phyloP scores from a whole-genome alignment of 1,140 invertebrate genomes.

The Psilanteris sp. region DNA sequence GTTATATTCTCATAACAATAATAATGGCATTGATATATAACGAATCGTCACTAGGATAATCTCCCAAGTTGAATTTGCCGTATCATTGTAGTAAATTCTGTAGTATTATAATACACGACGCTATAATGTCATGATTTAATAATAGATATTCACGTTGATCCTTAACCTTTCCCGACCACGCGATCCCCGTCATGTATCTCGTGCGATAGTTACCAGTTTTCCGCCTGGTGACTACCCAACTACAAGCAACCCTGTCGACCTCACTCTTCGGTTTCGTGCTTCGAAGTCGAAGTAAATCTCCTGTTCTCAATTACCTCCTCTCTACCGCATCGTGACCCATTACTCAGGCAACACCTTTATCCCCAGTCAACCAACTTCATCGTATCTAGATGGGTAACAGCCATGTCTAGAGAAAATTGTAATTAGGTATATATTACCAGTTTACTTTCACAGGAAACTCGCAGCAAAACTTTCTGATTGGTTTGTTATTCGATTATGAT shows the following conservation, averaged over 20 bases:
- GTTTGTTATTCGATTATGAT: slow-evolving; percentile 51
- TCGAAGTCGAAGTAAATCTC: slow-evolving; percentile 76
- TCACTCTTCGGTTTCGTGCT: slow-evolving; percentile 42
- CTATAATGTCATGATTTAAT: slow-evolving; percentile 55
- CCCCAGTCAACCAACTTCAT: slow-evolving; percentile 53
- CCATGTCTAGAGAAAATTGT: slow-evolving; percentile 50
- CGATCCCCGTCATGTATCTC: slow-evolving; percentile 53
- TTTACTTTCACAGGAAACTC: slow-evolving; percentile 48
- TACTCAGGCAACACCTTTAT: slow-evolving; percentile 68
- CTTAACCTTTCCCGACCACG: slow-evolving; percentile 56
- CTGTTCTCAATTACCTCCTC: slow-evolving; percentile 78
- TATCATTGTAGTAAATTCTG: slow-evolving; percentile 26
- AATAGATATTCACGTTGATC: slow-evolving; percentile 55
- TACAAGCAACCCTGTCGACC: slow-evolving; percentile 64
- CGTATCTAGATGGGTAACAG: slow-evolving; percentile 35
- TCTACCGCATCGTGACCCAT: slow-evolving; percentile 65
- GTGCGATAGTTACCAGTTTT: slow-evolving; percentile 62
- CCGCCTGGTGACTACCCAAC: slow-evolving; percentile 54
- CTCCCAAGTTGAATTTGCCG: slow-evolving; percentile 22
- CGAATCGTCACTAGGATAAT: not conserved
- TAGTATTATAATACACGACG: slow-evolving; percentile 42
- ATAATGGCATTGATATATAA: too few species aligned
- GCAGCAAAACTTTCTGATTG: slow-evolving; percentile 36
- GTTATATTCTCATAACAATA: too few species aligned
- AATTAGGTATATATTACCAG: slow-evolving; percentile 49